These are phyloP conservation scores for Eidolon dupreanum DNA, from an alignment of 2,797 vertebrate genomes.

Conservation along the genomic window DNA sequence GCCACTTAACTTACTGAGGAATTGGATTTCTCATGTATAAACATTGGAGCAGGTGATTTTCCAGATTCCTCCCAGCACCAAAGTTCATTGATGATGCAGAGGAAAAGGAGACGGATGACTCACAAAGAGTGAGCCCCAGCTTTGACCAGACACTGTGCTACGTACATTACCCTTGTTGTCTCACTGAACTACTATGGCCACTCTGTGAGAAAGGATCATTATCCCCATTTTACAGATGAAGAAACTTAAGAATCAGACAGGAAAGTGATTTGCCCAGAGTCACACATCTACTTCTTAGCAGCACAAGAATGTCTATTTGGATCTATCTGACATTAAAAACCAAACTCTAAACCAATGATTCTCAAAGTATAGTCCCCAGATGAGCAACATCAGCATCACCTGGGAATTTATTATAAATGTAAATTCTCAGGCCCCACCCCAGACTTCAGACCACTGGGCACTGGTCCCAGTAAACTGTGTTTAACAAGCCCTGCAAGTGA, in stretches of 20 bases:
- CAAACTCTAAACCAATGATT: not conserved
- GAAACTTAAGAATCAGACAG: not conserved
- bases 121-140: not conserved
- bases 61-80: not conserved
- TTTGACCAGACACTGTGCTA: not conserved
- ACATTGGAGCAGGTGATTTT: not conserved
- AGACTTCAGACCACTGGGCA: not conserved
- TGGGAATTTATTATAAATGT: not conserved
- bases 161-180: not conserved
- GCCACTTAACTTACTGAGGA: not conserved
- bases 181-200: not conserved
- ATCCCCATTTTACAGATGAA: not conserved
- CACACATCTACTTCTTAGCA: not conserved
- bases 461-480: not conserved
- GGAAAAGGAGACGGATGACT: not conserved
- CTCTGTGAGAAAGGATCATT: not conserved
- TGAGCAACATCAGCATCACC: not conserved
- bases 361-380: not conserved
- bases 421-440: not conserved
- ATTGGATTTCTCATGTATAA: not conserved
- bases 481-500: not conserved
- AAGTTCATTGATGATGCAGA: not conserved
- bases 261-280: not conserved
- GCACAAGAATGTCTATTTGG: not conserved
- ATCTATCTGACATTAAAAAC: not conserved